Conservation (phyloP, 2,797 vertebrate species). For the Petrocephalus schoutedeni region DNA sequence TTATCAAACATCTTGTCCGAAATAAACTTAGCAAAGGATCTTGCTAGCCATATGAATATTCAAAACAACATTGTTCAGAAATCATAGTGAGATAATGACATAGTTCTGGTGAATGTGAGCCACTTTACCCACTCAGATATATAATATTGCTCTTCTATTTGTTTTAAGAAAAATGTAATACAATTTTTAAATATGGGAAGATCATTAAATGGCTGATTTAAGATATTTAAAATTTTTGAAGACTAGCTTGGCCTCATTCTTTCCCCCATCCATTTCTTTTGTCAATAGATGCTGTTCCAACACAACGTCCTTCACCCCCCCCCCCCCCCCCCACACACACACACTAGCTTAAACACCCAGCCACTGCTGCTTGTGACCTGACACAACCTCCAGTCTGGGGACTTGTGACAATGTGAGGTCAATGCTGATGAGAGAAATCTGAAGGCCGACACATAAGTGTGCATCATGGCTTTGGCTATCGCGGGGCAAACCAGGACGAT, state of each 20-base stretch:
- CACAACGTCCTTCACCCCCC: not conserved
- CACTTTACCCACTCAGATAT: no score
- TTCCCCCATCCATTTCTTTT: not conserved
- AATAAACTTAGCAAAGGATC: not conserved
- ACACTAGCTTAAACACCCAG: not conserved
- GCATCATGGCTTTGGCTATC: not conserved
- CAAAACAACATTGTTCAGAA: not conserved
- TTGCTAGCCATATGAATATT: not conserved
- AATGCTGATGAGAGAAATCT: slow-evolving; percentile 10
- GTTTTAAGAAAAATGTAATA: not conserved
- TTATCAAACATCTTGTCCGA: not conserved
- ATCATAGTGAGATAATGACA: not conserved
- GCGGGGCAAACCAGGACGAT: not conserved
- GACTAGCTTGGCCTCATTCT: not conserved
- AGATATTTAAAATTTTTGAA: not conserved
- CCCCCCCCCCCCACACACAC: not conserved
- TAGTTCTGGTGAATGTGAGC: not conserved
- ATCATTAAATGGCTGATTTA: not conserved
- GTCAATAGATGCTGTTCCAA: not conserved
- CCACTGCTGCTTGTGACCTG: slow-evolving; percentile 25
- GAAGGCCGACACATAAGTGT: not conserved
- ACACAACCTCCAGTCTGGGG: slow-evolving; percentile 21
- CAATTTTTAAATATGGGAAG: not conserved
- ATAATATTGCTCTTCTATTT: no score
- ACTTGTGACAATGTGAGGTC: slow-evolving; percentile 12